Evolutionary conservation across 1,140 invertebrate genomes (phyloP).

Genomic region (Drosophila repletoides): DNA sequence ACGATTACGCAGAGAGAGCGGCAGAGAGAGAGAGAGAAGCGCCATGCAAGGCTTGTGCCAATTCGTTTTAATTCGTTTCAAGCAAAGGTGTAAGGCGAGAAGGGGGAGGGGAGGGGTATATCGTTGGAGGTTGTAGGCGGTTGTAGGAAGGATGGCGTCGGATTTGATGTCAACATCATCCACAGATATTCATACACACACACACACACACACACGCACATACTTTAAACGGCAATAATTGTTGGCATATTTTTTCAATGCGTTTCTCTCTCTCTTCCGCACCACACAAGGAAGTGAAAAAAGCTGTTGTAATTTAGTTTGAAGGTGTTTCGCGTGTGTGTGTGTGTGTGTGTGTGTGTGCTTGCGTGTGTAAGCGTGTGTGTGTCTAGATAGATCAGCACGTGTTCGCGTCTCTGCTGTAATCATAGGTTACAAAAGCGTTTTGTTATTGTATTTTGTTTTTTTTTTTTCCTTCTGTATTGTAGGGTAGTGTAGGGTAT

Average conservation of each 20-base stretch:
- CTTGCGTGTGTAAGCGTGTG: background rate
- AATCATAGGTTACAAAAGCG: slow-evolving; percentile 73
- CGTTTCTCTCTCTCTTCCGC: background rate
- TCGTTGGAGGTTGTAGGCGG: background rate
- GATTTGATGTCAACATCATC: slow-evolving; percentile 30
- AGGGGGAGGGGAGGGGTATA: background rate
- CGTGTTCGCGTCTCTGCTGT: slow-evolving; percentile 44
- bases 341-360: background rate
- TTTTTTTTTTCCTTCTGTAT: too few relatives aligned
- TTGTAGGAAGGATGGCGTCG: slow-evolving; percentile 38
- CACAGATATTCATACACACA: background rate
- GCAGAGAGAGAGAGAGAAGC: slow-evolving; percentile 7
- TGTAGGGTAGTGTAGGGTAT: too few relatives aligned
- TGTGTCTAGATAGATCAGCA: slow-evolving; percentile 10
- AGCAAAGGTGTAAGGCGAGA: slow-evolving; percentile 51
- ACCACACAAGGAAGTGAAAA: slow-evolving; percentile 56
- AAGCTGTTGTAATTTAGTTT: slow-evolving; percentile 53
- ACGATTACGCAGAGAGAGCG: slow-evolving; percentile 7
- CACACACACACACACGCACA: background rate
- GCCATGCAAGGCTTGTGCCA: slow-evolving; percentile 58
- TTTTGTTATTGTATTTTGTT: too few relatives aligned
- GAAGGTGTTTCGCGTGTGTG: slow-evolving; percentile 51
- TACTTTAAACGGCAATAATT: slow-evolving; percentile 20
- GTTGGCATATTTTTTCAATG: slow-evolving; percentile 14
- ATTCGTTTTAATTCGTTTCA: slow-evolving; percentile 64